Conservation (phyloP, 2,888 invertebrate species). For the Hyposoter dolosus region DNA sequence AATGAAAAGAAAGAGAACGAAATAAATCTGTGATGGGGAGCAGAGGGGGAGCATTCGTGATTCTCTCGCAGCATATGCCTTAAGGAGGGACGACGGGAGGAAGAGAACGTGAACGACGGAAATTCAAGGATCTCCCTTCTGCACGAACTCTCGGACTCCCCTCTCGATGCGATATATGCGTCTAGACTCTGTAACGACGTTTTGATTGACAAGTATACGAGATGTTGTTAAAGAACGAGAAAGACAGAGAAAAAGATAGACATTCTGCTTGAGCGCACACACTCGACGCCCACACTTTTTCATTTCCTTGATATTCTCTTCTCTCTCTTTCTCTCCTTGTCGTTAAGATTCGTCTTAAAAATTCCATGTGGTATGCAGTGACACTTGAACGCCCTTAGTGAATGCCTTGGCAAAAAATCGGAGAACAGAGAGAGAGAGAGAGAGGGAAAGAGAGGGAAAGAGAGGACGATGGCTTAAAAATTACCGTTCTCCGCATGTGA, state of each 20-base stretch:
- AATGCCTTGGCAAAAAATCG: constrained; percentile 9
- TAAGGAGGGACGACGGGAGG: constrained; percentile 45
- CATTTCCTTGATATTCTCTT: constrained; percentile 12
- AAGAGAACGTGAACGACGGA: constrained; percentile 63
- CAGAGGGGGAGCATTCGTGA: background rate
- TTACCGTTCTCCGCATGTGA: constrained; percentile 6
- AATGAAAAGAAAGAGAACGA: background rate
- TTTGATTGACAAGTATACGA: constrained; percentile 79
- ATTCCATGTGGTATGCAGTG: constrained; percentile 36
- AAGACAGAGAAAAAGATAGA: constrained; percentile 18
- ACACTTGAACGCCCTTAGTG: constrained; percentile 51
- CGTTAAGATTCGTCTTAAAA: constrained; percentile 39
- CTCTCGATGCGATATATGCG: constrained; percentile 73
- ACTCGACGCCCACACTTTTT: constrained; percentile 47
- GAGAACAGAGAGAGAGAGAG: constrained; percentile 1
- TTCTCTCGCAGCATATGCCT: constrained; percentile 45
- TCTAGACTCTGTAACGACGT: constrained; percentile 77
- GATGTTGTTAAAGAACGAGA: constrained; percentile 67
- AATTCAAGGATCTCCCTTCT: constrained; percentile 71
- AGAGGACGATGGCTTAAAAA: constrained; percentile 11
- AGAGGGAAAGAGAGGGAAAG: background rate
- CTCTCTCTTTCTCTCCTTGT: constrained; percentile 28
- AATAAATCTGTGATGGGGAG: constrained; percentile 34
- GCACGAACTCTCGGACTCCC: constrained; percentile 48
- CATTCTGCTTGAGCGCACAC: constrained; percentile 45